Conservation (phyloP, 2,797 vertebrate species). For the Gila robusta region DNA sequence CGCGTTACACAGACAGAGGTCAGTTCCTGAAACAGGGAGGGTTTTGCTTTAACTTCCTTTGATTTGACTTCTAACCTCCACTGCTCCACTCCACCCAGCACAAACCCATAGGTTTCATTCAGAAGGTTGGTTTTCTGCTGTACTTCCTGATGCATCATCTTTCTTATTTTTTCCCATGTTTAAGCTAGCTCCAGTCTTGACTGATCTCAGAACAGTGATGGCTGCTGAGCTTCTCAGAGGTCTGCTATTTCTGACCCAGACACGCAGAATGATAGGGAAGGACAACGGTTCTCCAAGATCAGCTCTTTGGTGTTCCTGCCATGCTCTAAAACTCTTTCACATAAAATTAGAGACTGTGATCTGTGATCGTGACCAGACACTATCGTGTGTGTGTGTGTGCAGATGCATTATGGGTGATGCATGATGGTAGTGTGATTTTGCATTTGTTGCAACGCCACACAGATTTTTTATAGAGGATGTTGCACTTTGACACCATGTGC, state of each 20-base stretch:
- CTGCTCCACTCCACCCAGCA: conserved; percentile 58
- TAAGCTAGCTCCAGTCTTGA: not conserved
- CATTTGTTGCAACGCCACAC: not conserved
- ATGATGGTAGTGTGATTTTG: not conserved
- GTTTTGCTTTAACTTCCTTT: conserved; percentile 73
- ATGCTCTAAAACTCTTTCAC: conserved; percentile 13
- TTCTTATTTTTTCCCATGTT: not conserved
- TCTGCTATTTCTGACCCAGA: not conserved
- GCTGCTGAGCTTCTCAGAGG: not conserved
- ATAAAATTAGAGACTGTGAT: conserved; percentile 1
- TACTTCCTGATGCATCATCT: not conserved
- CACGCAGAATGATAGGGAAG: not conserved
- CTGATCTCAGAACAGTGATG: conserved; percentile 8
- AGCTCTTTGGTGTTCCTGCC: not conserved
- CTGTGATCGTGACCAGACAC: conserved; percentile 27
- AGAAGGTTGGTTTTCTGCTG: conserved; percentile 32
- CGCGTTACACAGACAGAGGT: conserved; percentile 49
- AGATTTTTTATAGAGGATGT: not conserved
- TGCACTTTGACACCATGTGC: conserved; percentile 1
- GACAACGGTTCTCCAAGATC: not conserved
- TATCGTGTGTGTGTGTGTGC: conserved; percentile 21
- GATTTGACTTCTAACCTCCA: conserved; percentile 67
- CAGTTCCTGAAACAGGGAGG: conserved; percentile 67
- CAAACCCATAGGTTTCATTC: conserved; percentile 38
- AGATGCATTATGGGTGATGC: not conserved